Evolutionary conservation across 2,888 invertebrate genomes (phyloP).

Genomic region (Homarus gammarus): DNA sequence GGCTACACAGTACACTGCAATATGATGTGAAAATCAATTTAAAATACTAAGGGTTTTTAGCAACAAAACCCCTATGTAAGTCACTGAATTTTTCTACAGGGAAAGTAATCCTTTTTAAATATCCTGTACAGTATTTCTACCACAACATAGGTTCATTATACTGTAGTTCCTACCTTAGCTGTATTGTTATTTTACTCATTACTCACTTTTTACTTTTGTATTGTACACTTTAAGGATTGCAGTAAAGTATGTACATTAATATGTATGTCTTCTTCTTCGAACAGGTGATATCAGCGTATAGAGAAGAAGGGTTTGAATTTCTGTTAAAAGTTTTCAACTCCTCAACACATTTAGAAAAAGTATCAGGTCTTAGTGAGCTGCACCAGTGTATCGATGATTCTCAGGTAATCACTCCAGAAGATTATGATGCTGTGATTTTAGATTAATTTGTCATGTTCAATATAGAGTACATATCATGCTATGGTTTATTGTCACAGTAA

Average conservation of each 20-base stretch:
- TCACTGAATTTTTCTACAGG: too few species aligned
- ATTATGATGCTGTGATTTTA: background rate
- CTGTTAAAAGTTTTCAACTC: constrained; percentile 89
- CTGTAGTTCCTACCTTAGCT: too few species aligned
- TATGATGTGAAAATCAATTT: too few species aligned
- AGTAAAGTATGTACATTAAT: background rate
- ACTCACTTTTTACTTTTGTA: background rate
- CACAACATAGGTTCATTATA: too few species aligned
- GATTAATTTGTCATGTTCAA: background rate
- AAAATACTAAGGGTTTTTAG: too few species aligned
- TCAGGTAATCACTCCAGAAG: constrained; percentile 38
- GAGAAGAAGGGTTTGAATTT: constrained; percentile 84
- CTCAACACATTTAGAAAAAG: constrained; percentile 89
- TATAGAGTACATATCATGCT: too few species aligned
- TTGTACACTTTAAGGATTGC: background rate
- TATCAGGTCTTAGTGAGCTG: constrained; percentile 87
- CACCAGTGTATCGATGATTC: constrained; percentile 76
- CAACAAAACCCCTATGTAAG: too few species aligned
- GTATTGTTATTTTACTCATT: background rate
- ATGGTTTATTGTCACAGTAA: too few species aligned
- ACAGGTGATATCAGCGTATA: constrained; percentile 68
- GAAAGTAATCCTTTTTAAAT: too few species aligned
- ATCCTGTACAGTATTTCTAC: too few species aligned
- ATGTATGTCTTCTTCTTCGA: background rate
- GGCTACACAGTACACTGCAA: too few species aligned